Base-by-base conservation (phyloP, 2,888 invertebrate species). In the Catocala sponsa region DNA sequence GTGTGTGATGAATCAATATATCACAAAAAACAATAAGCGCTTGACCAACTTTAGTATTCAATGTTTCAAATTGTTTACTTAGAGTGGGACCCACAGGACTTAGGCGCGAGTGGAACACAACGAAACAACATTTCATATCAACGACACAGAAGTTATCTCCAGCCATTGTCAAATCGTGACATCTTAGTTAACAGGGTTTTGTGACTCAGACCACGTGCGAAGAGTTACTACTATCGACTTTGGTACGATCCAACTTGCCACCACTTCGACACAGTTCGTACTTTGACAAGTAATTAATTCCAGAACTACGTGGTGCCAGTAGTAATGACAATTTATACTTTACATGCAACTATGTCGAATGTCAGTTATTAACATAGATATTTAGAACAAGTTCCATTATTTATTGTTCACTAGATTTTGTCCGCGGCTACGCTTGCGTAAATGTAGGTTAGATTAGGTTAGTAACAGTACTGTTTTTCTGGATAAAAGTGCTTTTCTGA, bases 281-380 rank as follows among this genome's bases (percentile, higher is more conserved):
- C 68, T 83, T 81, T 83, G 79, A 82, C 81, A 79, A 73, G 72
- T 78, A 78, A 78, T 79, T 76, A 79, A 83, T 80, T 75, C 69
- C 62, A 61, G 49, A 65, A 63, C 54, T 66, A 66, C 71, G 67
- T 70, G 67, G 50, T 38, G 35, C 6, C 38, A 55, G 50, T 61
- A 43, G 44, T 50, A 52, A 42, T 41, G 12, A 42, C 46, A 15
- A 46, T 46, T 10, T 4, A 15, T 15, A 2, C 7, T 46, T 12
- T 13, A 12, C 12, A 46, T 44, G 12, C 13, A 51, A 43, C 12
- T 38, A 43, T 44, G 9, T 47, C 41, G 15, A 38, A 51, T n/a
- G 42, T 55, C 7, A 49, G 12, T 9, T 33, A 25, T 25, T 25
- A 25, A 25, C 25, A 25, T 25, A 25, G 15, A 32, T 48, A 25